Evolutionary conservation across 2,797 vertebrate genomes (phyloP).

Genomic region (Alca torda): DNA sequence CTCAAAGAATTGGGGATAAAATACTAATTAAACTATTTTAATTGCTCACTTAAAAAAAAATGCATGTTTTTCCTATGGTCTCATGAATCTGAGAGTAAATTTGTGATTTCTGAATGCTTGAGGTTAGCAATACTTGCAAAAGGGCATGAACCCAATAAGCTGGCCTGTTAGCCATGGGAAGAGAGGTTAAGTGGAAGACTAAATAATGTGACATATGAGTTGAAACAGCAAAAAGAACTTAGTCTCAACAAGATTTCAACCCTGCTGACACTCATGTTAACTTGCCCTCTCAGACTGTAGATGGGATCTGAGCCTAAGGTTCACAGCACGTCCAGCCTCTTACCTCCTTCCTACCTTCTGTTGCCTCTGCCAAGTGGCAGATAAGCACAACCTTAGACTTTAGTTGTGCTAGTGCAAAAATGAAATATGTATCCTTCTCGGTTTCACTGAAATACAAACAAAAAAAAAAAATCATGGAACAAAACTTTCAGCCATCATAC

Average conservation of each 20-base stretch:
- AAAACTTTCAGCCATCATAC: not conserved
- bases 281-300: not conserved
- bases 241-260: not conserved
- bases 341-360: not conserved
- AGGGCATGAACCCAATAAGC: not conserved
- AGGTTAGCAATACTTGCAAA: not conserved
- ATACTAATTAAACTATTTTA: constrained; percentile 12
- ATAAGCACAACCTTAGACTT: not conserved
- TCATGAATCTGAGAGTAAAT: not conserved
- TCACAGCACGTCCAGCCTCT: not conserved
- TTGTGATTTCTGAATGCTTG: not conserved
- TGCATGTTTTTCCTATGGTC: not conserved
- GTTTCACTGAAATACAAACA: not conserved
- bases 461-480: not conserved
- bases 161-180: not conserved
- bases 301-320: not conserved
- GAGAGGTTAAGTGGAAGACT: constrained; percentile 21
- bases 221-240: constrained; percentile 10
- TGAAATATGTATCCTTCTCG: not conserved
- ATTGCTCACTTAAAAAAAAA: not conserved
- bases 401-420: not conserved
- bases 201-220: not conserved
- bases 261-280: not conserved
- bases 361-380: not conserved
- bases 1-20: not conserved